Evolutionary conservation across 2,797 vertebrate genomes (phyloP), one percentile per base, ranked within the genome.

Genomic region (Acridotheres tristis): DNA sequence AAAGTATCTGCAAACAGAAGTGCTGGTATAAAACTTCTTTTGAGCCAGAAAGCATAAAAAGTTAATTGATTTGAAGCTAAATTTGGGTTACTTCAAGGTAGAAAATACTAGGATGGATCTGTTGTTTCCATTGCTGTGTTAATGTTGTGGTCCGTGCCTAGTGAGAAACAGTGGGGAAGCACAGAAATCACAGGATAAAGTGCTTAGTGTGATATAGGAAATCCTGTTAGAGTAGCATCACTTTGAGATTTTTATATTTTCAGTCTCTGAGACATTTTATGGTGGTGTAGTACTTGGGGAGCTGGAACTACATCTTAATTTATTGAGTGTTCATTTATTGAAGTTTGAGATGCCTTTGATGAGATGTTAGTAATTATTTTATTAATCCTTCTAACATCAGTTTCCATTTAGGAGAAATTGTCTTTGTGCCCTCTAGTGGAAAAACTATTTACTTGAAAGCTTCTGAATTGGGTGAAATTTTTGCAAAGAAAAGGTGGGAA

Each of bases 391-490:
- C 53, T 67, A 71, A 54, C 34, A 67, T 58, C 13, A 53, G 42
- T 90, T 91, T 94, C n/a, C 27, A 27, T 67, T 71, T 88, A 74
- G 73, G 53, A 94, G 45, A 94, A 95, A 72, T 65, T 96, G 67
- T 87, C 83, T 89, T 93, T 96, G 77, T 97, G 96, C 96, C 96
- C 96, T 92, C 96, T 97, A 91, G 96, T 97, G 96, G 96, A 93
- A 95, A 90, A 94, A 54, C 20, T 36, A 34, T 58, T 96, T 84
- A 86, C 43, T 29, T 51, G 63, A 90, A 65, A n/a, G 8, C 25
- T 90, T 71, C 57, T 32, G 57, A 57, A 57, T 0, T 80, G 34
- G 22, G 45, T 36, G 20, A 92, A 67, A 2, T 38, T 85, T 32
- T 69, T 85, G 22, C 26, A 68, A 18, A 81, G 38, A 63, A 55